Evolutionary conservation across 2,888 invertebrate species (phyloP).

Genomic region (Digitonthophagus gazella): DNA sequence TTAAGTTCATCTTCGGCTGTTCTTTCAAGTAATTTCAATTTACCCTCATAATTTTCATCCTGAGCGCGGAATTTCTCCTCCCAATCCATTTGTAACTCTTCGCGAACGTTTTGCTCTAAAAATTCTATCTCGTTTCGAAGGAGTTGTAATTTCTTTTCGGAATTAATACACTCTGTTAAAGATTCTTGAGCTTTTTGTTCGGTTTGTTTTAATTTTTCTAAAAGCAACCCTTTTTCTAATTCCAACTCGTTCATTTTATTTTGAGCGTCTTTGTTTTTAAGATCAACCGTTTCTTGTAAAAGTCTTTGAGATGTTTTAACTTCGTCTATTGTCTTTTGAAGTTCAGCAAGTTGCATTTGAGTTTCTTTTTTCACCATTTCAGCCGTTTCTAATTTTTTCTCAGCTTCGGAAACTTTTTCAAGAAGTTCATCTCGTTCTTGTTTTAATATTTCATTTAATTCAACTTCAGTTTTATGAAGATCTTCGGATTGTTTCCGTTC

Average conservation of each 20-base stretch:
- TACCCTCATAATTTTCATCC: slow-evolving; percentile 38
- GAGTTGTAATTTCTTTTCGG: slow-evolving; percentile 34
- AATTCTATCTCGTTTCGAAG: slow-evolving; percentile 21
- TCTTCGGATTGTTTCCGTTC: slow-evolving; percentile 26
- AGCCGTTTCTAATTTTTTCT: slow-evolving; percentile 39
- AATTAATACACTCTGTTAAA: slow-evolving; percentile 35
- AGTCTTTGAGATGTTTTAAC: slow-evolving; percentile 37
- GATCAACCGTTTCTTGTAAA: slow-evolving; percentile 35
- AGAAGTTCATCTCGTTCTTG: slow-evolving; percentile 26
- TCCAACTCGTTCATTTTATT: slow-evolving; percentile 43
- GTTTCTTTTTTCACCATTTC: slow-evolving; percentile 40
- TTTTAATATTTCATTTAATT: slow-evolving; percentile 24
- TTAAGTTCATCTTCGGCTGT: slow-evolving; percentile 36
- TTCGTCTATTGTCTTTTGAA: slow-evolving; percentile 29
- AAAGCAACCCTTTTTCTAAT: slow-evolving; percentile 39
- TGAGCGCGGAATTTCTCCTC: slow-evolving; percentile 36
- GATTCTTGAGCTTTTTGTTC: slow-evolving; percentile 36
- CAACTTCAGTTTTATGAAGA: slow-evolving; percentile 32
- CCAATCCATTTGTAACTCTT: slow-evolving; percentile 13
- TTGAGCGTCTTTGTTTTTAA: slow-evolving; percentile 41
- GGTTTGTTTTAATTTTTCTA: slow-evolving; percentile 27
- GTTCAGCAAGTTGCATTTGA: slow-evolving; percentile 30
- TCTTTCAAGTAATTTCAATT: slow-evolving; percentile 37
- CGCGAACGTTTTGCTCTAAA: slow-evolving; percentile 12
- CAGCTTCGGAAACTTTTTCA: slow-evolving; percentile 29